Percentiles rank a stretch among this genome's conserved stretches.
Conservation (phyloP, 2,888 invertebrate species). For the Argyresthia goedartella region DNA sequence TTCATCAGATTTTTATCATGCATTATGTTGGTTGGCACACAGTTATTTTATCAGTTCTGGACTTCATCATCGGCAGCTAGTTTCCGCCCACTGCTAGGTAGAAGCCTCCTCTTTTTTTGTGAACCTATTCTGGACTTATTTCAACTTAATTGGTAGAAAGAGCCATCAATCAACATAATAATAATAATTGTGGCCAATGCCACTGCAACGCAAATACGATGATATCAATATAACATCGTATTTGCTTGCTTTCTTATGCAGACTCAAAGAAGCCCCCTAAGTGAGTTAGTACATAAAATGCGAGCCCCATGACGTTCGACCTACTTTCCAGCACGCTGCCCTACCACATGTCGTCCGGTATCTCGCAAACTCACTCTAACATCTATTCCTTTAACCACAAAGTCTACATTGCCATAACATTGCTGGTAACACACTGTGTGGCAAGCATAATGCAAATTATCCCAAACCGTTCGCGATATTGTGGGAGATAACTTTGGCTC, state of each 20-base stretch:
- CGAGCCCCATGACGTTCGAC: conserved; percentile 60
- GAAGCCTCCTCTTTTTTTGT: too few relatives aligned
- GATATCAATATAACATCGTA: conserved; percentile 9
- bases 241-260: conserved; percentile 23
- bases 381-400: conserved; percentile 32
- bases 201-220: too few relatives aligned
- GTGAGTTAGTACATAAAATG: conserved; percentile 40
- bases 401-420: conserved; percentile 23
- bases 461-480: conserved; percentile 44
- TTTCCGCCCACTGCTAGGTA: too few relatives aligned
- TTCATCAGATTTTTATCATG: too few relatives aligned
- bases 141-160: too few relatives aligned
- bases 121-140: too few relatives aligned
- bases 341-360: conserved; percentile 42
- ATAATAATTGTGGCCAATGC: too few relatives aligned
- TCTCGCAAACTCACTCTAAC: conserved; percentile 17
- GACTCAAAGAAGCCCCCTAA: too few relatives aligned
- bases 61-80: too few relatives aligned
- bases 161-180: too few relatives aligned
- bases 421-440: conserved; percentile 8
- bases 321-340: conserved; percentile 57
- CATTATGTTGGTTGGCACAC: too few relatives aligned
- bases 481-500: conserved; percentile 43
- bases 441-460: conserved; percentile 41
- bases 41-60: too few relatives aligned